Conservation (phyloP, 2,797 vertebrate genomes). For the Merluccius polli region DNA sequence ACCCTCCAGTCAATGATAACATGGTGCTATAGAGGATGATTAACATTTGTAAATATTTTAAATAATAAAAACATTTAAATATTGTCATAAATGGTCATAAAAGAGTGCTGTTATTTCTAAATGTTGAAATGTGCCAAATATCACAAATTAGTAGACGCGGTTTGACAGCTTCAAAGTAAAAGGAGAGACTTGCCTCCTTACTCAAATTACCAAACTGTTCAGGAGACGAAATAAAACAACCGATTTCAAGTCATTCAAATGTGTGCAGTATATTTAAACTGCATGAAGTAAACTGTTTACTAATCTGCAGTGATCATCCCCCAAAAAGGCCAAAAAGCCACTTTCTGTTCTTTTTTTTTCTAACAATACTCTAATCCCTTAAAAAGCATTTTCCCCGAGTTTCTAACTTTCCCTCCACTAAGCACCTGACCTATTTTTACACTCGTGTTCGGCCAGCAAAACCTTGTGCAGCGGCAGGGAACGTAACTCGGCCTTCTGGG, state of each 20-base stretch:
- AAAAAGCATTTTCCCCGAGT: slow-evolving; percentile 45
- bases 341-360: neutral
- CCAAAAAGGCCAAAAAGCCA: neutral
- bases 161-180: neutral
- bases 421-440: slow-evolving; percentile 69
- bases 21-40: slow-evolving; percentile 62
- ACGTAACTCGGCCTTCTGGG: slow-evolving; percentile 49
- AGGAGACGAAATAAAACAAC: neutral
- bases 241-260: neutral
- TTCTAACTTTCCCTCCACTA: slow-evolving; percentile 39
- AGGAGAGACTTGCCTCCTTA: neutral
- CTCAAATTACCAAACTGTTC: neutral
- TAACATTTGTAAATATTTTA: slow-evolving; percentile 76
- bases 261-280: neutral
- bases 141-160: neutral
- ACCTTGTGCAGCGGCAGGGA: slow-evolving; percentile 23
- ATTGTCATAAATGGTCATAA: slow-evolving; percentile 37
- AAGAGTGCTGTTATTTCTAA: slow-evolving; percentile 8
- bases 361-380: slow-evolving; percentile 40
- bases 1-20: slow-evolving; percentile 47
- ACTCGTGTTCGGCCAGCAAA: neutral
- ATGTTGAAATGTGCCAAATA: neutral
- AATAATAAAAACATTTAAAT: slow-evolving; percentile 76
- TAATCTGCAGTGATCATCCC: slow-evolving; percentile 36
- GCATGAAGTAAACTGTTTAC: slow-evolving; percentile 37